phyloP scores from a whole-genome alignment of 2,888 invertebrate genomes.

The Cremastinae sp. region DNA sequence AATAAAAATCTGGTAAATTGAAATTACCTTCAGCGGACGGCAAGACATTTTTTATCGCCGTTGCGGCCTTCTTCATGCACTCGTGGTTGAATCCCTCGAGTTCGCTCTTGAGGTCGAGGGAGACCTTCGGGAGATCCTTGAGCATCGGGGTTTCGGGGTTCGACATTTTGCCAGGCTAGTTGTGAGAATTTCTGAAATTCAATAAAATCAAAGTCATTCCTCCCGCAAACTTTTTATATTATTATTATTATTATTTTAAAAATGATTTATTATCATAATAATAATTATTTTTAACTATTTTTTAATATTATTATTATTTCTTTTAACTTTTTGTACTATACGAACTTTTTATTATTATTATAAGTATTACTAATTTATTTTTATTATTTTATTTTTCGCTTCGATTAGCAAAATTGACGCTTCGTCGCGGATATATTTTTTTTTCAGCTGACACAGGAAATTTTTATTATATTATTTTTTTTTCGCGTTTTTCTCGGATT shows the following conservation, averaged over 20 bases:
- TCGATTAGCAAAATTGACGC: too few relatives aligned
- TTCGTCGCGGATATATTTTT: too few relatives aligned
- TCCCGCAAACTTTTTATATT: too few relatives aligned
- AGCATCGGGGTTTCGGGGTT: slow-evolving; percentile 89
- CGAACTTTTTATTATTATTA: too few relatives aligned
- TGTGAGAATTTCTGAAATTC: slow-evolving; percentile 66
- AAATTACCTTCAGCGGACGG: slow-evolving; percentile 94
- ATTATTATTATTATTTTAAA: background rate
- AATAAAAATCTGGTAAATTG: slow-evolving; percentile 32
- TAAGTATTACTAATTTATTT: too few relatives aligned
- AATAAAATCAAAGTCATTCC: background rate
- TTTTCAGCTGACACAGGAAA: too few relatives aligned
- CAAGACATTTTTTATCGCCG: slow-evolving; percentile 94
- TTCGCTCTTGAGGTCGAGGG: slow-evolving; percentile 93
- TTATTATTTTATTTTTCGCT: too few relatives aligned
- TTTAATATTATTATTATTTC: too few relatives aligned
- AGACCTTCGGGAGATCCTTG: slow-evolving; percentile 95
- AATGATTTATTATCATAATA: slow-evolving; percentile 11
- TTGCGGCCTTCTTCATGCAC: slow-evolving; percentile 93
- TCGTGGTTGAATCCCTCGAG: slow-evolving; percentile 94
- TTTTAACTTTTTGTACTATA: too few relatives aligned
- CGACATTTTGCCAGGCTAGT: slow-evolving; percentile 74
- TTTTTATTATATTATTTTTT: too few relatives aligned
- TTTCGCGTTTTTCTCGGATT: too few relatives aligned
- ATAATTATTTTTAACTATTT: too few relatives aligned